phyloP scores from a whole-genome alignment of 92 coral and sea anemone species.

The Umimayanthus chanpuru region DNA sequence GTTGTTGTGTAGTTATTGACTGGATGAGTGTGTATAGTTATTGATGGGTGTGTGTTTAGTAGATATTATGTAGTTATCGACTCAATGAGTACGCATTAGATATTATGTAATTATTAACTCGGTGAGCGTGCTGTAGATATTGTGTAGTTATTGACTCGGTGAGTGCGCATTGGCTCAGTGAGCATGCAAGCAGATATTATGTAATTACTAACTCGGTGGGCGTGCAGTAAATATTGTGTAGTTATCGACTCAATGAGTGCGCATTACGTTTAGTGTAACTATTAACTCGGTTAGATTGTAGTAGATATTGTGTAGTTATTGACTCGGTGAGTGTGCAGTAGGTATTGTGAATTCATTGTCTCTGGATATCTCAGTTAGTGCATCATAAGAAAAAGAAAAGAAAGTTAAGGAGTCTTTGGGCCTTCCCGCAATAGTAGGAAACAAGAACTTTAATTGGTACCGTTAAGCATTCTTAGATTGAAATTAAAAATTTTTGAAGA shows the following conservation, averaged over 20 bases:
- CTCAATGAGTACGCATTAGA: background rate
- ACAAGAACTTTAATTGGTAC: no score
- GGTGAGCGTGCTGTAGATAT: background rate
- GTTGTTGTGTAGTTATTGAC: conserved; percentile 1
- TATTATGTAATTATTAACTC: background rate
- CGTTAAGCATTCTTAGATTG: no score
- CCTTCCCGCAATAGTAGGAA: no score
- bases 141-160: background rate
- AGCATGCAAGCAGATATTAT: no score
- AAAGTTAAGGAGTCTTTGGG: no score
- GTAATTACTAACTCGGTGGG: no score
- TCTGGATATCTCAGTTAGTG: no score
- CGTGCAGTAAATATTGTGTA: background rate
- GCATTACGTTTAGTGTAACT: no score
- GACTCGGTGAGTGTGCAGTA: conserved; percentile 16
- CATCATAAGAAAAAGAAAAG: no score
- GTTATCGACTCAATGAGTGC: background rate
- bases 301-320: conserved; percentile 6
- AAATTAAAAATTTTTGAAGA: no score
- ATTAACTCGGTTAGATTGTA: no score
- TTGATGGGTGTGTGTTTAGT: background rate
- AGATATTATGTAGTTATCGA: background rate
- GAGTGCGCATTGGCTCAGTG: background rate
- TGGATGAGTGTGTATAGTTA: background rate
- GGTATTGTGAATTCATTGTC: background rate